Conservation (phyloP, 2,113 vertebrate species). For the Hippocampus comes region DNA sequence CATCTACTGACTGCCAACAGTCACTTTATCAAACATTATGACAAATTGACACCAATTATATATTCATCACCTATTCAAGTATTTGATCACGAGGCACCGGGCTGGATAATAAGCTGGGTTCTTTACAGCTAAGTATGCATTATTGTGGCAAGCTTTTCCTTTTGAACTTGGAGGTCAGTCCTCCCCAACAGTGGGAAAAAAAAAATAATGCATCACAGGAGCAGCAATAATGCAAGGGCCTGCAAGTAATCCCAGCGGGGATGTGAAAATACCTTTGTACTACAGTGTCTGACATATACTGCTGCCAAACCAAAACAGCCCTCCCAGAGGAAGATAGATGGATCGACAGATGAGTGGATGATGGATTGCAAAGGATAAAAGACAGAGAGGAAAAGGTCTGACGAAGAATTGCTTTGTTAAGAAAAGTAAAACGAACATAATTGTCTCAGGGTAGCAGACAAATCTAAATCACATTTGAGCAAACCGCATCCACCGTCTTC, state of each 20-base stretch:
- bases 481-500: conserved; percentile 28
- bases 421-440: conserved; percentile 18
- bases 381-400: conserved; percentile 61
- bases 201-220: conserved; percentile 54
- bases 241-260: conserved; percentile 56
- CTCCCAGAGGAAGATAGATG: conserved; percentile 59
- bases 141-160: conserved; percentile 40
- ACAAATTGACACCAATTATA: conserved; percentile 54
- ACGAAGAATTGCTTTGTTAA: conserved; percentile 54
- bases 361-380: conserved; percentile 59
- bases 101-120: conserved; percentile 41
- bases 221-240: conserved; percentile 54
- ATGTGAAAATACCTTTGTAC: conserved; percentile 59
- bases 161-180: conserved; percentile 50
- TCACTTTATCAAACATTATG: conserved; percentile 42
- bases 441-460: conserved; percentile 48
- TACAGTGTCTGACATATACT: conserved; percentile 59
- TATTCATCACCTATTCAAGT: conserved; percentile 32
- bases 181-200: conserved; percentile 44
- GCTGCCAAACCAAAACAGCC: conserved; percentile 59
- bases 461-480: conserved; percentile 61
- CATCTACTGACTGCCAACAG: conserved; percentile 30
- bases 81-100: conserved; percentile 48
- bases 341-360: conserved; percentile 56
- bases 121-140: conserved; percentile 25